Percentiles rank a stretch among this genome's conserved stretches.
phyloP scores from a whole-genome alignment of 2,888 invertebrate species.

The Willowsia nigromaculata region DNA sequence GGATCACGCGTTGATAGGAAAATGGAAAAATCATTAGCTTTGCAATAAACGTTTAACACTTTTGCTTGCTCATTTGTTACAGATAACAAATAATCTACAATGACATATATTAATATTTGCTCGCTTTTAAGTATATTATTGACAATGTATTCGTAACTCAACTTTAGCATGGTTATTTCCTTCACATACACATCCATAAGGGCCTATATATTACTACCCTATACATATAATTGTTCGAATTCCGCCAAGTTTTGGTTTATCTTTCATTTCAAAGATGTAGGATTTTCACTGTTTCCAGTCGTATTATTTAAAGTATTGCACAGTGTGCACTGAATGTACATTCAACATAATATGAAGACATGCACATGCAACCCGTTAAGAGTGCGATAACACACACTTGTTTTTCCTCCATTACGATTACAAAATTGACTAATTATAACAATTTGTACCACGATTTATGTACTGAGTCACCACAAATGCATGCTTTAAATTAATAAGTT shows the following conservation, averaged over 20 bases:
- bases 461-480: too few species aligned
- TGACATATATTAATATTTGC: neutral
- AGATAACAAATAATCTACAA: slow-evolving; percentile 14
- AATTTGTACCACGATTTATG: too few species aligned
- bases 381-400: too few species aligned
- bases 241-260: neutral
- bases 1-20: neutral
- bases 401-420: too few species aligned
- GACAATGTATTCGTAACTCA: neutral
- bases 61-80: neutral
- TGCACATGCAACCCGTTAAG: too few species aligned
- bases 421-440: too few species aligned
- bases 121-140: neutral
- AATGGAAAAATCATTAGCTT: neutral
- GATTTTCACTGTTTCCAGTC: neutral
- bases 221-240: neutral
- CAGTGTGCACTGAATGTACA: too few species aligned
- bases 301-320: neutral
- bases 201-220: neutral
- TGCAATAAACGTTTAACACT: neutral
- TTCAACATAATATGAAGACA: too few species aligned
- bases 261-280: too few species aligned
- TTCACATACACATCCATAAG: neutral
- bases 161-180: too few species aligned
- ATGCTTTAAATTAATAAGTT: too few species aligned